phyloP scores from a whole-genome alignment of 2,797 vertebrate genomes.

The Mormyrops boulengeri region DNA sequence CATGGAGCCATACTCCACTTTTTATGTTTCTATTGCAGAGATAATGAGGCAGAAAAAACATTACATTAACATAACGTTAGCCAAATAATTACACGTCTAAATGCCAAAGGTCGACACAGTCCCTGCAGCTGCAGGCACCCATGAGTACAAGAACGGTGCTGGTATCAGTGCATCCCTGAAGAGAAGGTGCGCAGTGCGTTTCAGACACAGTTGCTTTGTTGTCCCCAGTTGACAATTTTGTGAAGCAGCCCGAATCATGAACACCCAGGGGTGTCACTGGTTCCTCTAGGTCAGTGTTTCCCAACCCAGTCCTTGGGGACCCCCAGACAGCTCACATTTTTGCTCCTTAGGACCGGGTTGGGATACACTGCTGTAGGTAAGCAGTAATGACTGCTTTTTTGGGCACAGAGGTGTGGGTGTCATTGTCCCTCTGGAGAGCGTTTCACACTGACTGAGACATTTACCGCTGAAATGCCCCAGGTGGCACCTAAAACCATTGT shows the following conservation, averaged over 20 bases:
- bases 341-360: not conserved
- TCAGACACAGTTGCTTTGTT: not conserved
- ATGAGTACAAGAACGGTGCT: not conserved
- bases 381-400: not conserved
- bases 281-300: not conserved
- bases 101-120: not conserved
- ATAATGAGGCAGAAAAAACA: not conserved
- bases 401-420: not conserved
- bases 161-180: not conserved
- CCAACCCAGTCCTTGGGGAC: not conserved
- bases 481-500: not conserved
- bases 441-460: not conserved
- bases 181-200: not conserved
- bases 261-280: not conserved
- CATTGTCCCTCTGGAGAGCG: not conserved
- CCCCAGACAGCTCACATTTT: not conserved
- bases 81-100: not conserved
- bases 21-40: not conserved
- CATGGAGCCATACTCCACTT: not conserved
- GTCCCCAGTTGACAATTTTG: not conserved
- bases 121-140: not conserved
- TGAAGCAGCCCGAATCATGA: not conserved
- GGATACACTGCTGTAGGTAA: not conserved
- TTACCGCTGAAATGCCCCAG: not conserved
- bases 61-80: not conserved